Base-by-base conservation (phyloP, 2,797 vertebrate species). In the Oreortyx pictus region DNA sequence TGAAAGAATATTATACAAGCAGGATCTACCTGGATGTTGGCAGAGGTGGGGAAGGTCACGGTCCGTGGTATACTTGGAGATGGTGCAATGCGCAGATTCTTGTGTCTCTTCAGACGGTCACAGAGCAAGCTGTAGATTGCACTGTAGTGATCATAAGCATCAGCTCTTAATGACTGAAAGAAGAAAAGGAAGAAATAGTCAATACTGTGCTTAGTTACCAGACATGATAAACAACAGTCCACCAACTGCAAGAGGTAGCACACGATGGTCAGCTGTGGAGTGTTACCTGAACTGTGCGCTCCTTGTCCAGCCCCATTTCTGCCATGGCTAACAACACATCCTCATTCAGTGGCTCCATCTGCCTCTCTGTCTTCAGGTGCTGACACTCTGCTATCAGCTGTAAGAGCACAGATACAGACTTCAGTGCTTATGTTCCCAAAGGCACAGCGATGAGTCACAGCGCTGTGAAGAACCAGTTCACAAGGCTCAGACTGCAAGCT, bases 81-180 rank as follows among this genome's bases (percentile, higher is more conserved):
- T 5, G 98, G 89, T 0, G 97, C 96, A 0, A 99, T 98, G 18
- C 98, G 98, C 89, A 99, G 97, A 14, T 98, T 99, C 98, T 99
- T 99, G 97, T 99, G 98, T 93, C 98, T 98, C 97, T 98, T 99
- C 79, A 99, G 98, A 37, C 99, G 98, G 94, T 99, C 99, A 22
- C 98, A 98, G 90, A 99, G 98, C 97, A 99, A 98, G 97, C 99
- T 99, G 98, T 99, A 99, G 98, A 99, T 99, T 89, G 99, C 99
- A 88, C 99, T 99, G 98, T 98, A 99, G 98, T 99, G 99, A 98
- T 99, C 99, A 8, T 99, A 99, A 35, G 99, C 99, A 14, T 99
- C 99, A 7, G 98, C 98, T 84, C 98, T 97, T 81, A 99, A 94
- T 6, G 99, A 99, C 99, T 99, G 67, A 3, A 93, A 62, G 82